Percentiles rank a stretch among this genome's conserved stretches.
phyloP scores from a whole-genome alignment of 2,113 vertebrate species.

The Rhizomys pruinosus region DNA sequence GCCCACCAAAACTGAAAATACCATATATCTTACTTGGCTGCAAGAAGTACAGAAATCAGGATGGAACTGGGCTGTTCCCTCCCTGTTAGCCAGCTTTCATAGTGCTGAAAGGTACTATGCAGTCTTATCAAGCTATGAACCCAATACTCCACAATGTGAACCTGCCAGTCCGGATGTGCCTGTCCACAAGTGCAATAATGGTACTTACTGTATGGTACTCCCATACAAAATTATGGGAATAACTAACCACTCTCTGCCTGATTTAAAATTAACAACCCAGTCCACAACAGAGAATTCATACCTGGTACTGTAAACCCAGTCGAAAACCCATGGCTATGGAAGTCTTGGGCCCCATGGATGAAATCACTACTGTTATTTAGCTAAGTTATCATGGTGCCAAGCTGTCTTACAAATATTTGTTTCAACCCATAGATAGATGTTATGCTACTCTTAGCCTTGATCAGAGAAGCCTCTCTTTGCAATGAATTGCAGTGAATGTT shows the following conservation, averaged over 20 bases:
- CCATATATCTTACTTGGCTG: not conserved
- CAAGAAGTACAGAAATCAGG: not conserved
- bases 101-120: not conserved
- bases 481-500: not conserved
- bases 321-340: not conserved
- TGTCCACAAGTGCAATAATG: not conserved
- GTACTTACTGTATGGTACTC: not conserved
- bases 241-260: not conserved
- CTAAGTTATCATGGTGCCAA: not conserved
- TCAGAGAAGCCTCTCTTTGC: not conserved
- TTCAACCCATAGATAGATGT: not conserved
- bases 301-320: not conserved
- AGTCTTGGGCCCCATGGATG: not conserved
- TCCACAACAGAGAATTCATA: not conserved
- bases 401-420: not conserved
- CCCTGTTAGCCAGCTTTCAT: not conserved
- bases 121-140: not conserved
- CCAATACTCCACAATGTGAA: too few species aligned
- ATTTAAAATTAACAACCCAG: not conserved
- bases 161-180: not conserved
- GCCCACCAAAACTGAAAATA: not conserved
- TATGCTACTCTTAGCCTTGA: too few species aligned
- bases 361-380: not conserved
- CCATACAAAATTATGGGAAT: too few species aligned
- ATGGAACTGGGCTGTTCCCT: not conserved